Evolutionary conservation across 1,140 invertebrate genomes (phyloP).

Genomic region (Thaumatotibia leucotreta): DNA sequence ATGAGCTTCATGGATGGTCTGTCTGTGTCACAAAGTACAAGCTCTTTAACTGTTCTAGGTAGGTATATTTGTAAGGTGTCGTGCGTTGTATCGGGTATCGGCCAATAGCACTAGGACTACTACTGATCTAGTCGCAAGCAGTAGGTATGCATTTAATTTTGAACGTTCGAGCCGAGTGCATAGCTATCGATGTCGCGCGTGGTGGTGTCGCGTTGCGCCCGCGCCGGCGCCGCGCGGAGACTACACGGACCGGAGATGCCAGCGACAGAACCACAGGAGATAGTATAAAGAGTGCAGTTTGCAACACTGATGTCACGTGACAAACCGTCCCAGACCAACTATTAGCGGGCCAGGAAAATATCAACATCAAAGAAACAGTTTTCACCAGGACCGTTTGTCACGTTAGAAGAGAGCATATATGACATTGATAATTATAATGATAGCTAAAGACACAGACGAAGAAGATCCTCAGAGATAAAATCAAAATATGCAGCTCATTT

Average conservation of each 20-base stretch:
- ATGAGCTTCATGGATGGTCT: constrained; percentile 56
- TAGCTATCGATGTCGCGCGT: constrained; percentile 69
- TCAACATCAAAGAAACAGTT: not conserved
- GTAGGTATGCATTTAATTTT: constrained; percentile 73
- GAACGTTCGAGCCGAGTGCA: constrained; percentile 70
- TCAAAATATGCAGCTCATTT: constrained; percentile 48
- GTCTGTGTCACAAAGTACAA: constrained; percentile 76
- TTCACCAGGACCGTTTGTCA: constrained; percentile 36
- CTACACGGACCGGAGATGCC: constrained; percentile 43
- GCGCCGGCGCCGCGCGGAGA: constrained; percentile 24
- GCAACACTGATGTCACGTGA: constrained; percentile 67
- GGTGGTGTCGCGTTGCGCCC: constrained; percentile 51
- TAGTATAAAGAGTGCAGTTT: constrained; percentile 76
- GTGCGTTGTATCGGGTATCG: constrained; percentile 66
- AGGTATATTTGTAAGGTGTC: constrained; percentile 68
- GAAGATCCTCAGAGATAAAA: constrained; percentile 46
- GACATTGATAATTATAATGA: constrained; percentile 59
- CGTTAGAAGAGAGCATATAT: constrained; percentile 63
- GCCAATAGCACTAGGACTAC: constrained; percentile 72
- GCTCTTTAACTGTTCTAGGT: constrained; percentile 69
- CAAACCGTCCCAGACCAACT: constrained; percentile 37
- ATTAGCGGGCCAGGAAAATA: not conserved
- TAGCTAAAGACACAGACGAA: constrained; percentile 67
- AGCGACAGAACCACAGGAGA: constrained; percentile 72
- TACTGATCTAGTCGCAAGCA: constrained; percentile 74